Conservation (phyloP, 2,888 invertebrate genomes). For the Cepaea hortensis region DNA sequence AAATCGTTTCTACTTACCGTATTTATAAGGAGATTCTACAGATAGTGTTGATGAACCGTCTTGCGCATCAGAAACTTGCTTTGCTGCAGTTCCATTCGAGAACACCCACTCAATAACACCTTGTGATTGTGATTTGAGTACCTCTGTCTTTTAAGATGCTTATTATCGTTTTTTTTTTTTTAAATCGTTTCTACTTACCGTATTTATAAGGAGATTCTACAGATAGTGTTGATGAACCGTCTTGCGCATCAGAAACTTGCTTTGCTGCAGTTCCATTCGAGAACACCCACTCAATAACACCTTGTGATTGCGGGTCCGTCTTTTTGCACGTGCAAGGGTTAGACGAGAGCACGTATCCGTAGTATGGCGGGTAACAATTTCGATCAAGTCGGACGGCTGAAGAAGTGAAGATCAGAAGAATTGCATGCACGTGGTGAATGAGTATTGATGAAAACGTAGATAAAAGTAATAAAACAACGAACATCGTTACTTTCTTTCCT, state of each 20-base stretch:
- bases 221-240: neutral
- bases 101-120: neutral
- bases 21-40: neutral
- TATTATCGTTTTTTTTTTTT: neutral
- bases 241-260: neutral
- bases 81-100: neutral
- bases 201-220: slow-evolving; percentile 4
- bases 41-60: neutral
- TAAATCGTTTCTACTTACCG: neutral
- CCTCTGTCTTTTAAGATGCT: too few relatives aligned
- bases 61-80: neutral
- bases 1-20: neutral
- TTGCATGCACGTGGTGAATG: neutral
- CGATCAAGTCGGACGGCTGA: neutral
- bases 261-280: neutral
- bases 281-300: neutral
- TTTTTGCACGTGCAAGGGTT: slow-evolving; percentile 16
- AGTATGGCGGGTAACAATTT: neutral
- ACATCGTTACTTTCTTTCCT: neutral
- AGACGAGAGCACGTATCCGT: neutral
- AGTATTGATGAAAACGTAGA: too few relatives aligned
- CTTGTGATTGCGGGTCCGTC: neutral
- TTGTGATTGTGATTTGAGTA: too few relatives aligned
- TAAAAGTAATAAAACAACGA: too few relatives aligned
- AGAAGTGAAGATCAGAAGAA: neutral